Evolutionary conservation across 30 jellyfish, hydroid and myxozoan genomes (phyloP).

Genomic region (Hydra vulgaris): DNA sequence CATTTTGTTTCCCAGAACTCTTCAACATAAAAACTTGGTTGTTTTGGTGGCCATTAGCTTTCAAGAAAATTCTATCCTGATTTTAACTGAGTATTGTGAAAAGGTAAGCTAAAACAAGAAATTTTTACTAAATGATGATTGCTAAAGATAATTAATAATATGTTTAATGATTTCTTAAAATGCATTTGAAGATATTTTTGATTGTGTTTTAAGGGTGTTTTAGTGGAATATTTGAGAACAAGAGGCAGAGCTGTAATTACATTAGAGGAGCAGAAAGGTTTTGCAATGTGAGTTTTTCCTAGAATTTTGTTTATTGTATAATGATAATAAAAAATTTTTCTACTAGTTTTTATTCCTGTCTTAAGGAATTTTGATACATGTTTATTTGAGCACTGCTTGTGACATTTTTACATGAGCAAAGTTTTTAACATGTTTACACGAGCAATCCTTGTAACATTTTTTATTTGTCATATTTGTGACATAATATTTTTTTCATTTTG

Average conservation of each 20-base stretch:
- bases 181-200: too few species aligned
- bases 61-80: conserved; percentile 36
- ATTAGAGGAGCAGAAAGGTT: conserved; percentile 66
- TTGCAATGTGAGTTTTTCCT: conserved; percentile 55
- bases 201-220: conserved; percentile 49
- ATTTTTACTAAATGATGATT: background rate
- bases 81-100: conserved; percentile 67
- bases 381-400: too few species aligned
- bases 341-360: background rate
- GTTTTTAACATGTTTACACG: too few species aligned
- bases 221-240: conserved; percentile 77
- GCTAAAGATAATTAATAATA: too few species aligned
- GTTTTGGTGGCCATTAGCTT: conserved; percentile 77
- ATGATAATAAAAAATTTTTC: background rate
- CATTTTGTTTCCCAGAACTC: conserved; percentile 46
- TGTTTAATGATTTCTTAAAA: too few species aligned
- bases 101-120: conserved; percentile 41
- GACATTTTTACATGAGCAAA: too few species aligned
- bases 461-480: too few species aligned
- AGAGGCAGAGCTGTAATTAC: conserved; percentile 94
- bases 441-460: too few species aligned
- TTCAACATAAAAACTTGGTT: conserved; percentile 65
- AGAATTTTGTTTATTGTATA: background rate
- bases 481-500: background rate
- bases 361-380: too few species aligned